phyloP scores from a whole-genome alignment of 2,113 vertebrate genomes.

The Seriola aureovittata region DNA sequence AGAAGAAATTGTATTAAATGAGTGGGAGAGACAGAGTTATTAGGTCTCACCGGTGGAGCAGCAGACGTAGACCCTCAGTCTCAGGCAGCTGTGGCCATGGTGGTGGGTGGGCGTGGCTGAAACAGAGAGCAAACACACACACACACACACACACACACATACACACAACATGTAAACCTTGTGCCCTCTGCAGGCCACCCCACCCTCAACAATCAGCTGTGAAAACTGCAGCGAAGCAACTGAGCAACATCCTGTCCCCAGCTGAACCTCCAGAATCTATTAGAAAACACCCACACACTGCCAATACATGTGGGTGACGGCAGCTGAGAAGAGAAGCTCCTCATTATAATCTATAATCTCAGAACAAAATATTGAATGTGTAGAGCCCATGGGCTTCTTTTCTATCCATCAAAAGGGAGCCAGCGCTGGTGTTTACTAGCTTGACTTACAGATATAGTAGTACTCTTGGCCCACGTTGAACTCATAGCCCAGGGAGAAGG shows the following conservation, averaged over 20 bases:
- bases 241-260: constrained; percentile 31
- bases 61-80: constrained; percentile 96
- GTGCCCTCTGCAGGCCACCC: constrained; percentile 72
- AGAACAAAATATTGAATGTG: constrained; percentile 22
- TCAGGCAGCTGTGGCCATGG: constrained; percentile 93
- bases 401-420: constrained; percentile 4
- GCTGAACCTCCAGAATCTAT: constrained; percentile 48
- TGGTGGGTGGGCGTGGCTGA: constrained; percentile 94
- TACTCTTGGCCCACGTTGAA: constrained; percentile 97
- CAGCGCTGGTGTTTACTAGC: background rate
- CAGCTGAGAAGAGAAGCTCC: background rate
- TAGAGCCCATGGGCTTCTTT: constrained; percentile 17
- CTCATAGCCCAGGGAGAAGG: constrained; percentile 97
- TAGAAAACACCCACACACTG: constrained; percentile 40
- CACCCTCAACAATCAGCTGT: constrained; percentile 1
- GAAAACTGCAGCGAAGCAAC: constrained; percentile 5
- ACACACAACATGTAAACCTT: constrained; percentile 44
- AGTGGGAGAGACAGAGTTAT: background rate
- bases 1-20: constrained; percentile 3
- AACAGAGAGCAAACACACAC: constrained; percentile 60
- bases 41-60: constrained; percentile 92
- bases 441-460: constrained; percentile 93
- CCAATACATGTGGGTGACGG: constrained; percentile 31
- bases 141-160: too few relatives aligned
- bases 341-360: constrained; percentile 32